A percentile compares a stretch with the other conserved stretches of the same genome.
Conservation (phyloP, 2,113 vertebrate species). For the Gallinago jamesoni region DNA sequence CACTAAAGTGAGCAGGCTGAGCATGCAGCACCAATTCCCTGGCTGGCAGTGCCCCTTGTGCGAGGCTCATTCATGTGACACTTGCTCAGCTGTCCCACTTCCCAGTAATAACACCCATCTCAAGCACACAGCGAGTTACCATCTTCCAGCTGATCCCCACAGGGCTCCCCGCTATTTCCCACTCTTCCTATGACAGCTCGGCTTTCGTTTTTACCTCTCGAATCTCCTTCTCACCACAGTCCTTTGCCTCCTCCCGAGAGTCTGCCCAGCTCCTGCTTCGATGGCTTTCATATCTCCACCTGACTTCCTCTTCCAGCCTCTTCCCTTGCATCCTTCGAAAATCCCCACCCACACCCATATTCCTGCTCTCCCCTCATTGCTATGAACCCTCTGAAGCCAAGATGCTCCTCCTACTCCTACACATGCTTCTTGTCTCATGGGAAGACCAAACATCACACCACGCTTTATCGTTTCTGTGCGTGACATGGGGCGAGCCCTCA, state of each 20-base stretch:
- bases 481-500: too few relatives aligned
- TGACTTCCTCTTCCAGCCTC: not conserved
- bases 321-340: not conserved
- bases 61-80: accelerated
- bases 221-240: not conserved
- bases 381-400: not conserved
- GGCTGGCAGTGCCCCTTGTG: not conserved
- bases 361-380: not conserved
- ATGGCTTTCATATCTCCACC: not conserved
- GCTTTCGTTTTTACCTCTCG: not conserved
- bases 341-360: accelerated
- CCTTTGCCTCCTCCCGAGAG: not conserved
- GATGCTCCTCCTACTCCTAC: not conserved
- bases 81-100: not conserved
- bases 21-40: not conserved
- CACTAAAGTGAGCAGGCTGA: accelerated
- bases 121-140: accelerated
- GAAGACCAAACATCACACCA: not conserved
- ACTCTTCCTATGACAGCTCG: not conserved
- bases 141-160: not conserved
- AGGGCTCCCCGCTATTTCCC: not conserved
- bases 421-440: not conserved
- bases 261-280: not conserved
- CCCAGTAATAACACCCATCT: not conserved
- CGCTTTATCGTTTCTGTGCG: accelerated